Percentiles rank a stretch among this genome's conserved stretches.
Evolutionary conservation across 37 sponge, comb jelly and placozoan species (phyloP).

Genomic region (Corticium candelabrum): DNA sequence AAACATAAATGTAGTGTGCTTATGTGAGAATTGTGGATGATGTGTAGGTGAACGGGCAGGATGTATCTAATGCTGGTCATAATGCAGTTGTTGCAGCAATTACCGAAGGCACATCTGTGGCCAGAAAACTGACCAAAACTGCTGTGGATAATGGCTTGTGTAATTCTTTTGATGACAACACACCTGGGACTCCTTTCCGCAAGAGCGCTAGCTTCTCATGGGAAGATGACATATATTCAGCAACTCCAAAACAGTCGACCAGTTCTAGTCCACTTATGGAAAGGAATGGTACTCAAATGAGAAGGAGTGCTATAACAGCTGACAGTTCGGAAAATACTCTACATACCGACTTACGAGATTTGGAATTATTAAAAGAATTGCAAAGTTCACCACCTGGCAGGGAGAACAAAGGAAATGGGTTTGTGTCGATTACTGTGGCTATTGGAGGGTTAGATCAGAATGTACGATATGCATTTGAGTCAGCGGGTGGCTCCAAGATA

Average conservation of each 20-base stretch:
- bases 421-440: neutral
- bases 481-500: neutral
- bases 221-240: slow-evolving; percentile 7
- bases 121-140: too few species aligned
- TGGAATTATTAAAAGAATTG: neutral
- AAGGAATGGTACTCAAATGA: too few species aligned
- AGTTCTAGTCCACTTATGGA: too few species aligned
- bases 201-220: slow-evolving; percentile 14
- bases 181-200: slow-evolving; percentile 20
- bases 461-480: neutral
- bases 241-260: neutral
- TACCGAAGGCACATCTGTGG: slow-evolving; percentile 7
- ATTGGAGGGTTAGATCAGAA: neutral
- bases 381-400: too few species aligned
- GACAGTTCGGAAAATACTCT: neutral
- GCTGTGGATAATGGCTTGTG: too few species aligned
- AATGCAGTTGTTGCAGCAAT: slow-evolving; percentile 37
- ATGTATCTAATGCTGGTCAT: slow-evolving; percentile 23
- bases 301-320: neutral
- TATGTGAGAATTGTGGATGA: too few species aligned
- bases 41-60: too few species aligned
- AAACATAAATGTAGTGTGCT: too few species aligned
- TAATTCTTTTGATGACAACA: neutral
- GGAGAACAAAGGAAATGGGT: neutral
- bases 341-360: neutral